These are phyloP conservation scores for Condylostylus longicornis DNA, from an alignment of 1,140 invertebrate species.

Conservation along the genomic window DNA sequence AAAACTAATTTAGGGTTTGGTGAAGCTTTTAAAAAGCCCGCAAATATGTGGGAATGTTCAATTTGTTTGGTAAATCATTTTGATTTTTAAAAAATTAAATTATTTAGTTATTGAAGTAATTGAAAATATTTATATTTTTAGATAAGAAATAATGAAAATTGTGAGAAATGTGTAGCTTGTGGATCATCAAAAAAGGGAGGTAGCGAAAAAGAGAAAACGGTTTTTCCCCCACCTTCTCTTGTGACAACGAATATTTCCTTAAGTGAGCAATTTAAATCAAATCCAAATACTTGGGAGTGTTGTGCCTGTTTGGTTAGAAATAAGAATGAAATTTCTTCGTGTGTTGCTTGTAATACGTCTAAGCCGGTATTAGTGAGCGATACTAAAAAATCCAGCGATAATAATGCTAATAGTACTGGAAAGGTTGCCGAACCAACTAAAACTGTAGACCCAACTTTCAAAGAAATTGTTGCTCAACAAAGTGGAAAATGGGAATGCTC, in stretches of 20 bases:
- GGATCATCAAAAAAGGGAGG: constrained; percentile 7
- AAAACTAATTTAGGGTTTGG: constrained; percentile 28
- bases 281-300: constrained; percentile 44
- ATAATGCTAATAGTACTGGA: constrained; percentile 13
- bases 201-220: neutral
- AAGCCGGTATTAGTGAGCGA: constrained; percentile 33
- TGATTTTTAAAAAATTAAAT: no score
- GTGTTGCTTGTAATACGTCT: constrained; percentile 39
- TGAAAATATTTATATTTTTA: no score
- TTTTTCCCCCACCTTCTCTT: neutral
- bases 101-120: no score
- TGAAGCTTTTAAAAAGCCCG: constrained; percentile 37
- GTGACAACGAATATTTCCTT: constrained; percentile 22
- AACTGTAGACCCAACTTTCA: constrained; percentile 16
- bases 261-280: constrained; percentile 39
- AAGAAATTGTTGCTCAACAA: constrained; percentile 30
- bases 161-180: constrained; percentile 50
- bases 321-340: constrained; percentile 35
- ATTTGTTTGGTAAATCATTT: no score
- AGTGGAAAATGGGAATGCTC: constrained; percentile 47
- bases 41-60: constrained; percentile 47
- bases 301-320: constrained; percentile 43
- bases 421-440: constrained; percentile 23
- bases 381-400: constrained; percentile 6
- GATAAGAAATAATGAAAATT: constrained; percentile 42